These are phyloP conservation scores for Hexactinellida sp. DNA, from an alignment of 37 sponge, comb jelly and placozoan species.

Conservation along the genomic window DNA sequence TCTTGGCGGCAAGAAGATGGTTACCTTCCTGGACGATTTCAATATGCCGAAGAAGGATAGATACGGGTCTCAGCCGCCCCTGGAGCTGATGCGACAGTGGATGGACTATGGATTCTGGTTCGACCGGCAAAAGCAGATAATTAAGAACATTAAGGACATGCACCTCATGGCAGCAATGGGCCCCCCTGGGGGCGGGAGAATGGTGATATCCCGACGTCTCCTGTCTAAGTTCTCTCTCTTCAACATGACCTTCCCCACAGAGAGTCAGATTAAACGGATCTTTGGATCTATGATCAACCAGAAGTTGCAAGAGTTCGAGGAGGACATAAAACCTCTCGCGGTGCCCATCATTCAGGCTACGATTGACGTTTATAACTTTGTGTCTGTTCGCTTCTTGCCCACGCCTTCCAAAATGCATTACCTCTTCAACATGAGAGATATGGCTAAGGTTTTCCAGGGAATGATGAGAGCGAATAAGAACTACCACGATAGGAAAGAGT, in stretches of 20 bases:
- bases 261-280: slow-evolving; percentile 89
- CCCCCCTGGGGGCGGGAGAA: slow-evolving; percentile 97
- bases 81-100: slow-evolving; percentile 93
- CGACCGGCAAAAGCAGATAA: slow-evolving; percentile 75
- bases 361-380: slow-evolving; percentile 70
- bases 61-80: slow-evolving; percentile 96
- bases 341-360: slow-evolving; percentile 92
- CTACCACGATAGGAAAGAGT: slow-evolving; percentile 86
- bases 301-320: slow-evolving; percentile 99
- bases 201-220: slow-evolving; percentile 76
- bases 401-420: slow-evolving; percentile 98
- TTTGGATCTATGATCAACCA: slow-evolving; percentile 98
- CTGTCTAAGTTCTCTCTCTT: slow-evolving; percentile 89
- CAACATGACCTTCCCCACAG: slow-evolving; percentile 99
- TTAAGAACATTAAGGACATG: slow-evolving; percentile 84
- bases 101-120: slow-evolving; percentile 97
- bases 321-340: slow-evolving; percentile 92
- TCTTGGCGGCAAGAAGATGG: slow-evolving; percentile 89
- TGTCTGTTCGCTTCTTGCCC: slow-evolving; percentile 72
- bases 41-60: slow-evolving; percentile 97
- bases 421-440: slow-evolving; percentile 93
- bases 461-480: slow-evolving; percentile 91
- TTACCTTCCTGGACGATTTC: slow-evolving; percentile 93
- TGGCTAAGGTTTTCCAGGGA: slow-evolving; percentile 96
- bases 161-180: slow-evolving; percentile 95